These are phyloP conservation scores for Drosophila cardini DNA, from an alignment of 1,140 invertebrate genomes.

Conservation along the genomic window DNA sequence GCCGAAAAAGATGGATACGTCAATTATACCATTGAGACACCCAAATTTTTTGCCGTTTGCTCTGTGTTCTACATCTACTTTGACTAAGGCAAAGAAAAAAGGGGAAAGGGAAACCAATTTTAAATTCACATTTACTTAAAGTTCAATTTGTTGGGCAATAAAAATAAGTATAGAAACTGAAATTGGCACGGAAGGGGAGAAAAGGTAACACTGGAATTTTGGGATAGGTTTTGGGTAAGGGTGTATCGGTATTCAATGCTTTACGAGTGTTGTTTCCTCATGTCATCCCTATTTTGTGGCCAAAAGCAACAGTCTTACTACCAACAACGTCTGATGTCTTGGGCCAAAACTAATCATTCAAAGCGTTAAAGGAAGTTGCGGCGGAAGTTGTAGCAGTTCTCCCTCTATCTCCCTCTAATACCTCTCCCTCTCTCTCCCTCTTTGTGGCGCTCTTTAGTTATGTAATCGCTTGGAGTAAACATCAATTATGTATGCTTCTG, in stretches of 20 bases:
- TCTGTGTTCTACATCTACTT: constrained; percentile 81
- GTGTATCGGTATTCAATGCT: too few relatives aligned
- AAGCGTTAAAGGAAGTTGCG: constrained; percentile 70
- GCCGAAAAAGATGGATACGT: constrained; percentile 78
- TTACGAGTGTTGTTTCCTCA: too few relatives aligned
- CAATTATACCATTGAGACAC: constrained; percentile 79
- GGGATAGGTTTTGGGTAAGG: too few relatives aligned
- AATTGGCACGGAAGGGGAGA: background rate
- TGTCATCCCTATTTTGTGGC: constrained; percentile 55
- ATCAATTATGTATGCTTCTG: constrained; percentile 77
- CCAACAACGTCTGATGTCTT: constrained; percentile 28
- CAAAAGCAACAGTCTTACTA: constrained; percentile 33
- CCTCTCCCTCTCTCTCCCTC: background rate
- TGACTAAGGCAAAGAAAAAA: constrained; percentile 49
- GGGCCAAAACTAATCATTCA: constrained; percentile 77
- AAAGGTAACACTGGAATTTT: too few relatives aligned
- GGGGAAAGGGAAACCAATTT: background rate
- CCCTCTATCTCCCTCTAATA: background rate
- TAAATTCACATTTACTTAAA: constrained; percentile 1
- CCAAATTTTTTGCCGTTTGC: constrained; percentile 85
- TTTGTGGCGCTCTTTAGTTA: constrained; percentile 6
- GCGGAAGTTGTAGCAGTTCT: constrained; percentile 44
- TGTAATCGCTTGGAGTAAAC: constrained; percentile 47
- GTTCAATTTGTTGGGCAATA: constrained; percentile 11
- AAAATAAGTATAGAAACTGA: constrained; percentile 6